phyloP scores from a whole-genome alignment of 2,113 vertebrate species.

The Pluvialis apricaria region DNA sequence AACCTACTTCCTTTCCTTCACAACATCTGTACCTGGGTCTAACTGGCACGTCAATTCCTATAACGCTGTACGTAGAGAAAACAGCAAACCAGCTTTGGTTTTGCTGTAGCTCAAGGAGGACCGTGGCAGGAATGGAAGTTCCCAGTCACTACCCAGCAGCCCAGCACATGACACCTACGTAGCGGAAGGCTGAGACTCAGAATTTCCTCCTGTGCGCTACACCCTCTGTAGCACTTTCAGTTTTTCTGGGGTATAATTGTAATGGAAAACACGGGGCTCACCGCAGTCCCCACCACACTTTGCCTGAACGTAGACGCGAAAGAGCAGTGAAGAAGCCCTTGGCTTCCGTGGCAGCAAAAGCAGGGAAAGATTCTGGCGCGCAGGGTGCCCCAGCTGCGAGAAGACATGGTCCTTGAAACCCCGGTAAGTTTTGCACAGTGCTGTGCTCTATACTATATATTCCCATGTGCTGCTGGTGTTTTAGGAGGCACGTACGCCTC shows the following conservation, averaged over 20 bases:
- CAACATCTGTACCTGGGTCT: rapidly evolving
- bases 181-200: background rate
- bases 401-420: background rate
- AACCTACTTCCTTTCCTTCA: background rate
- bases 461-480: background rate
- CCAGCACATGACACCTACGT: slow-evolving; percentile 8
- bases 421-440: background rate
- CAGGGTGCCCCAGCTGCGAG: background rate
- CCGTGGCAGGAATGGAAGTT: background rate
- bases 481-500: background rate
- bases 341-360: rapidly evolving
- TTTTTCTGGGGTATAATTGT: background rate
- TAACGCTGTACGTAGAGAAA: rapidly evolving
- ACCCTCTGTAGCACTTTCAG: background rate
- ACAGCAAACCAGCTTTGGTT: background rate
- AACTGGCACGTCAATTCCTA: background rate
- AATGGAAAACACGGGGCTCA: background rate
- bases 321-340: rapidly evolving
- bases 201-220: background rate
- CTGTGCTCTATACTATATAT: background rate
- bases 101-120: rapidly evolving
- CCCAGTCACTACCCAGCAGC: background rate
- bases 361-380: rapidly evolving
- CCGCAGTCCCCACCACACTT: rapidly evolving
- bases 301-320: rapidly evolving